A percentile compares a stretch with the other conserved stretches of the same genome.
Evolutionary conservation across 1,140 invertebrate genomes (phyloP).

Genomic region (Diprion similis): DNA sequence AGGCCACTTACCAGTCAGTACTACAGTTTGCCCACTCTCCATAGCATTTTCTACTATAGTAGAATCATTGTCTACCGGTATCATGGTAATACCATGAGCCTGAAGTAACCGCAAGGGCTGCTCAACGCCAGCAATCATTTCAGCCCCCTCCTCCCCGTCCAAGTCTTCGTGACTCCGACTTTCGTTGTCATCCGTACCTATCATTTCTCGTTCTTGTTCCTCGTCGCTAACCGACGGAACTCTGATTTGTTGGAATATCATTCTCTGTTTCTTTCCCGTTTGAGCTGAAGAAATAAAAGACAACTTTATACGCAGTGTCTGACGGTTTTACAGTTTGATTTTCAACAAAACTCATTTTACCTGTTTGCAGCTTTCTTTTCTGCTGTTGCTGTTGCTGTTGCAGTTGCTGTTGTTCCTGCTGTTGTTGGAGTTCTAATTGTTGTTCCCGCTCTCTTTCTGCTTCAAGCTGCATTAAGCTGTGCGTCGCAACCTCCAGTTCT

Average conservation of each 20-base stretch:
- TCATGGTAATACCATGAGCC: slow-evolving; percentile 81
- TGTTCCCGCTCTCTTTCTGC: slow-evolving; percentile 38
- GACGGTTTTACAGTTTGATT: neutral
- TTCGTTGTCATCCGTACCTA: slow-evolving; percentile 30
- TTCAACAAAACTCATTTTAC: slow-evolving; percentile 26
- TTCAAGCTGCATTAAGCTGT: slow-evolving; percentile 51
- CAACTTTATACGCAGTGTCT: slow-evolving; percentile 4
- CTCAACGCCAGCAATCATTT: slow-evolving; percentile 46
- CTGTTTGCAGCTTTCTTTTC: slow-evolving; percentile 39
- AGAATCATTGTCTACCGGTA: slow-evolving; percentile 72
- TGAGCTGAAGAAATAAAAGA: slow-evolving; percentile 33
- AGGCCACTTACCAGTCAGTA: slow-evolving; percentile 70
- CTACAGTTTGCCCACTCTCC: slow-evolving; percentile 80
- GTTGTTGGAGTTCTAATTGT: slow-evolving; percentile 35
- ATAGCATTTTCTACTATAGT: slow-evolving; percentile 79
- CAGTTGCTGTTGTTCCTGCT: slow-evolving; percentile 37
- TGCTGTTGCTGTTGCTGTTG: slow-evolving; percentile 30
- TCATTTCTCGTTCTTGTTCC: slow-evolving; percentile 50
- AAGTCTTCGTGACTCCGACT: slow-evolving; percentile 33
- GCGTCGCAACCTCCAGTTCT: slow-evolving; percentile 52
- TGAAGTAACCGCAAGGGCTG: slow-evolving; percentile 73
- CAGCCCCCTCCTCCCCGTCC: slow-evolving; percentile 51
- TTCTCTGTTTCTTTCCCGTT: slow-evolving; percentile 46
- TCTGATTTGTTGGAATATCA: slow-evolving; percentile 53
- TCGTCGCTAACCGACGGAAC: slow-evolving; percentile 42